phyloP scores from a whole-genome alignment of 2,797 vertebrate genomes.

The Staurois parvus region DNA sequence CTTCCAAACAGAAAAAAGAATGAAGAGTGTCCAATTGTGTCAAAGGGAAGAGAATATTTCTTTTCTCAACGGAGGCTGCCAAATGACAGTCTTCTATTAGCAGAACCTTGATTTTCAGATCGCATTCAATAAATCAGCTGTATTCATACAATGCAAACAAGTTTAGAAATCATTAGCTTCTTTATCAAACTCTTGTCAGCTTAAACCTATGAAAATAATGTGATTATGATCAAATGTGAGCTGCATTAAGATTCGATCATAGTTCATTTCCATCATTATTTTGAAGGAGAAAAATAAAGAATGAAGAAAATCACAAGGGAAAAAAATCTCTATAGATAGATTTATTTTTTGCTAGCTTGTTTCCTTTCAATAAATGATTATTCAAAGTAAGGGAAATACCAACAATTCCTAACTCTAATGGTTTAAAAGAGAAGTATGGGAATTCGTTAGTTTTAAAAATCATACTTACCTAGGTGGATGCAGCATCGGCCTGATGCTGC shows the following conservation, averaged over 20 bases:
- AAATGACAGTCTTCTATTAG: conserved; percentile 58
- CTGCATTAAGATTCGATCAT: conserved; percentile 43
- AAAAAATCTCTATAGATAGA: not conserved
- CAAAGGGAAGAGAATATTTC: conserved; percentile 67
- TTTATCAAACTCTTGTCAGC: conserved; percentile 41
- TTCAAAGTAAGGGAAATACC: not conserved
- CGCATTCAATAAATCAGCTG: conserved; percentile 37
- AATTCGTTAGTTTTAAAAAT: no score
- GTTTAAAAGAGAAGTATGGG: no score
- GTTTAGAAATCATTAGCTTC: conserved; percentile 35
- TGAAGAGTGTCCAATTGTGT: conserved; percentile 66
- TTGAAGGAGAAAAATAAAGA: conserved; percentile 31
- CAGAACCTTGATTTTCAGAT: conserved; percentile 59
- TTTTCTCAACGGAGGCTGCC: conserved; percentile 66
- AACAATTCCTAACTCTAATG: not conserved
- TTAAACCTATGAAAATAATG: conserved; percentile 47
- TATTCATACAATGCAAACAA: conserved; percentile 39
- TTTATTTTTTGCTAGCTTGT: not conserved
- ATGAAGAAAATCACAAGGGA: conserved; percentile 2
- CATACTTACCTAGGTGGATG: no score
- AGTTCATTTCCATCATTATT: conserved; percentile 40
- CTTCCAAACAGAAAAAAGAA: conserved; percentile 71
- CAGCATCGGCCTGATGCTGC: no score
- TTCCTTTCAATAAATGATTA: not conserved
- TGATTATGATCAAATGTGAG: conserved; percentile 47